phyloP scores from a whole-genome alignment of 2,797 vertebrate genomes.

The Coregonus sp. region DNA sequence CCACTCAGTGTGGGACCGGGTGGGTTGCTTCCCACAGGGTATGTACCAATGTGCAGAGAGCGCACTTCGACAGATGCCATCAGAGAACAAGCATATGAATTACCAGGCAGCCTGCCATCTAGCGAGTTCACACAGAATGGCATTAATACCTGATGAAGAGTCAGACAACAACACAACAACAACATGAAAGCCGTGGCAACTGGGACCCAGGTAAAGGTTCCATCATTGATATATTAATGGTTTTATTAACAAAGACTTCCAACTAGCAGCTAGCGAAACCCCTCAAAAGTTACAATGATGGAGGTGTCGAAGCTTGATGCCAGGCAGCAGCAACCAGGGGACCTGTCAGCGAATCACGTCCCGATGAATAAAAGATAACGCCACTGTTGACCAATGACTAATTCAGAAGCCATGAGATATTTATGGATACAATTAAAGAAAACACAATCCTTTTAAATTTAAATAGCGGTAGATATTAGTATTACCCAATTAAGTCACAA shows the following conservation, averaged over 20 bases:
- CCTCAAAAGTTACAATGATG: slow-evolving; percentile 75
- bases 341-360: slow-evolving; percentile 79
- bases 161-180: slow-evolving; percentile 80
- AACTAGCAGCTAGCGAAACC: slow-evolving; percentile 40
- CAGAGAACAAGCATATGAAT: slow-evolving; percentile 87
- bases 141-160: slow-evolving; percentile 86
- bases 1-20: slow-evolving; percentile 79
- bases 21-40: slow-evolving; percentile 83
- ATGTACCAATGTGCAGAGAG: slow-evolving; percentile 85
- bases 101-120: slow-evolving; percentile 86
- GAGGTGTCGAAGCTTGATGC: slow-evolving; percentile 69
- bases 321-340: slow-evolving; percentile 66
- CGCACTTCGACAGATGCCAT: slow-evolving; percentile 86
- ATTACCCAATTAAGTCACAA: slow-evolving; percentile 79
- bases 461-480: slow-evolving; percentile 82
- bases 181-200: slow-evolving; percentile 85
- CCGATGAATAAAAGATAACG: slow-evolving; percentile 78
- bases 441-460: slow-evolving; percentile 79
- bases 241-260: slow-evolving; percentile 82
- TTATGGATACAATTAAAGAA: slow-evolving; percentile 82
- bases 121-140: slow-evolving; percentile 84
- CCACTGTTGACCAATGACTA: slow-evolving; percentile 81
- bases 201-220: slow-evolving; percentile 87
- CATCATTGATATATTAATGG: slow-evolving; percentile 86
- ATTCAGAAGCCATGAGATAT: slow-evolving; percentile 79